These are phyloP conservation scores for Xiphophorus hellerii DNA, from an alignment of 2,113 vertebrate species.

Conservation along the genomic window DNA sequence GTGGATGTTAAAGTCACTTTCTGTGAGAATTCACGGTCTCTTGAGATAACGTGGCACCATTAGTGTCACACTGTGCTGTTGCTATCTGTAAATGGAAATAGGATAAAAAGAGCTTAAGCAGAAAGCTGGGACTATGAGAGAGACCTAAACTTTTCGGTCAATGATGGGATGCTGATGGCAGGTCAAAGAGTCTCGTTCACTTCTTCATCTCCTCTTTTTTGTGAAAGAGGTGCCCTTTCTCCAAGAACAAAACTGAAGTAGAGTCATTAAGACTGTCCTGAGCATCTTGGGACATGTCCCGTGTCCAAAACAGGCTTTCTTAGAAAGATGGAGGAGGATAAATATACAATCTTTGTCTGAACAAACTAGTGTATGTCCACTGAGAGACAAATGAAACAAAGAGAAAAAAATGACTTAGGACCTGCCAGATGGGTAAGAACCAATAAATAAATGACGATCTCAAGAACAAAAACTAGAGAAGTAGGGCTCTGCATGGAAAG, in stretches of 20 bases:
- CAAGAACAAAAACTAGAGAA: constrained; percentile 20
- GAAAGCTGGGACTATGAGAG: constrained; percentile 9
- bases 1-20: constrained; percentile 18
- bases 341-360: background rate
- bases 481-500: constrained; percentile 32
- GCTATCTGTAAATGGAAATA: constrained; percentile 46
- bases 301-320: constrained; percentile 2
- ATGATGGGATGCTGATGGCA: background rate
- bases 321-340: constrained; percentile 1
- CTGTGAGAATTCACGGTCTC: constrained; percentile 23
- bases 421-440: background rate
- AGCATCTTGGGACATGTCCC: background rate
- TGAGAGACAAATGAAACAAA: background rate
- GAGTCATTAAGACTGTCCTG: constrained; percentile 12
- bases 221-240: background rate
- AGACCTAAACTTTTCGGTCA: constrained; percentile 8
- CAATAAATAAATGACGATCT: constrained; percentile 31
- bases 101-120: constrained; percentile 20
- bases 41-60: constrained; percentile 50
- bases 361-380: background rate
- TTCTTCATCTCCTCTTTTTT: constrained; percentile 2
- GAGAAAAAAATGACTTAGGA: background rate
- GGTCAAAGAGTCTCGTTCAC: background rate
- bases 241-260: constrained; percentile 4
- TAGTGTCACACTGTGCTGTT: constrained; percentile 39